Base-by-base conservation (phyloP, 1,140 invertebrate genomes). In the Orius insidiosus region DNA sequence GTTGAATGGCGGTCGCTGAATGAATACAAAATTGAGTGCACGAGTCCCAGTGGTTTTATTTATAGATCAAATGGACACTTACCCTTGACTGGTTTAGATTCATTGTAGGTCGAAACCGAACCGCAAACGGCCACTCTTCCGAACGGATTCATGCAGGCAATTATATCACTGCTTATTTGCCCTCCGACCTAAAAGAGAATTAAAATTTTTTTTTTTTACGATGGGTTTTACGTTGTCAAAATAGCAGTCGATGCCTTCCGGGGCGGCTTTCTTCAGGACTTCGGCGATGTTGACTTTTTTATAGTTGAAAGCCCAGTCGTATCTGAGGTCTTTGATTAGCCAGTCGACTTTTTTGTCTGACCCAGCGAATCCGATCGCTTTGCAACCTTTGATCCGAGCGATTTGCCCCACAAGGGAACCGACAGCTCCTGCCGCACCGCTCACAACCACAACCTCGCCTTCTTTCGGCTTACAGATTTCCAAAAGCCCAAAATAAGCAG, bases 361-460 rank as follows among this genome's bases (percentile, higher is more conserved):
- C 7, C 79, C 78, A 46, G 76, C 71, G 54, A 78, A 75, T 5
- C 77, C 80, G 53, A 84, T 75, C 0, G 80, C 78, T 48, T 59
- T 68, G 37, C 76, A 73, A 13, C 76, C 76, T 58, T 73, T 65
- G 36, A 77, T 71, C 60, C 78, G 80, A 2, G 70, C 78, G 43
- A 84, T 77, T 63, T 84, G 79, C 10, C 78, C 78, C 3, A 82
- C 79, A 36, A 74, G 62, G 50, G 67, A 72, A 4, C 78, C 78
- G 11, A 82, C 76, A 30, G 76, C 77, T 15, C 78, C 73, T 14
- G 69, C 74, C 8, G 75, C 74, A 18, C 67, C 69, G 10, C 66
- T 71, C 3, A 85, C 68, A 1, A 81, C 72, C 1, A 83, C 66
- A 1, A 69, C 74, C 54, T 83, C 77, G 13, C 76, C 76, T 9